These are phyloP conservation scores for Phalangium opilio DNA, from an alignment of 2,888 invertebrate species.

Conservation along the genomic window DNA sequence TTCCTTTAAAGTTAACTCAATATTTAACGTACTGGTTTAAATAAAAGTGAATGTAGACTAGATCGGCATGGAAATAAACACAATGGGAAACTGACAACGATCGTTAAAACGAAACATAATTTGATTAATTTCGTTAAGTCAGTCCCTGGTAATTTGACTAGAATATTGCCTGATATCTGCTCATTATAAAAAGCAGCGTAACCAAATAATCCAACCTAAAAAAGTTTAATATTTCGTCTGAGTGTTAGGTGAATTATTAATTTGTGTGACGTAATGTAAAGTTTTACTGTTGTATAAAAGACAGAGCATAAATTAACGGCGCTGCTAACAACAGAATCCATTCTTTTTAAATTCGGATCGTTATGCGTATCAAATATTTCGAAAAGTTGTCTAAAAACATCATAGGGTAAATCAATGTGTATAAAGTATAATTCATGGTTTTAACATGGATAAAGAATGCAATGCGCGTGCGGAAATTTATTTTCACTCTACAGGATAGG, in stretches of 20 bases:
- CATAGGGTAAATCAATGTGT: too few species aligned
- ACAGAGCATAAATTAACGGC: slow-evolving; percentile 81
- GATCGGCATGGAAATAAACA: slow-evolving; percentile 92
- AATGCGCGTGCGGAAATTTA: too few species aligned
- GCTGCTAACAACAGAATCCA: slow-evolving; percentile 69
- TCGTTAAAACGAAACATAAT: slow-evolving; percentile 81
- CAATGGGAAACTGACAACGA: slow-evolving; percentile 91
- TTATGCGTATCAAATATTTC: slow-evolving; percentile 83
- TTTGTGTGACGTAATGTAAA: too few species aligned
- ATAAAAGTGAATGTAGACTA: slow-evolving; percentile 78
- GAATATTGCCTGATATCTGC: slow-evolving; percentile 59
- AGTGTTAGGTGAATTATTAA: too few species aligned
- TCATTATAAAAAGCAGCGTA: slow-evolving; percentile 64
- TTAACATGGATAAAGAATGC: too few species aligned
- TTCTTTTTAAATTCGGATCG: slow-evolving; percentile 69
- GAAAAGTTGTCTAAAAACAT: slow-evolving; percentile 60
- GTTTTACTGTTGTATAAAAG: slow-evolving; percentile 56
- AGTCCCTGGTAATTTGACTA: slow-evolving; percentile 68
- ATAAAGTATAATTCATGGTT: too few species aligned
- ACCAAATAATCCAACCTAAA: slow-evolving; percentile 64
- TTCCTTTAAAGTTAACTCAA: too few species aligned
- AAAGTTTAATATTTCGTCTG: too few species aligned
- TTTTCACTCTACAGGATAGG: too few species aligned
- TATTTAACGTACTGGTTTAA: slow-evolving; percentile 46
- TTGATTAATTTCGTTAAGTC: slow-evolving; percentile 71